Percentiles rank a stretch among this genome's conserved stretches.
phyloP scores from a whole-genome alignment of 1,140 invertebrate genomes.

The Telenomus remus region DNA sequence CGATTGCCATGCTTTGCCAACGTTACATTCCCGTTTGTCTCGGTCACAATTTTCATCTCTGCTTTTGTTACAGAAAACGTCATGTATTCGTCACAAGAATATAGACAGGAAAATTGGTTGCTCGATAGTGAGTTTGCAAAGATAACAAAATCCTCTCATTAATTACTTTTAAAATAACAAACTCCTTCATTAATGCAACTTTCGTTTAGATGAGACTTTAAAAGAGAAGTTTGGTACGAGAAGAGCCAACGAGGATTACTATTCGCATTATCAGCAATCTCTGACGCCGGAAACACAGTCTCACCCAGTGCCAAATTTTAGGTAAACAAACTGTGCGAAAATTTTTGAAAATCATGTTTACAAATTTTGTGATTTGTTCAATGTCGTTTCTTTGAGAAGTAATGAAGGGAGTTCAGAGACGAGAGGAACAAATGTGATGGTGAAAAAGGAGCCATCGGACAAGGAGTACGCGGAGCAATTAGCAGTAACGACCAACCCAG shows the following conservation, averaged over 20 bases:
- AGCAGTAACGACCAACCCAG: constrained; percentile 11
- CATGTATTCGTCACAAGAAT: constrained; percentile 64
- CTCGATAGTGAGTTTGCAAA: constrained; percentile 65
- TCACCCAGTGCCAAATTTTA: constrained; percentile 7
- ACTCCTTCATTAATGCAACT: background rate
- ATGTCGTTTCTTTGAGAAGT: background rate
- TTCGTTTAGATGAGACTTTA: constrained; percentile 21
- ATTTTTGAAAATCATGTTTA: too few relatives aligned
- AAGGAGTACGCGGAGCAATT: constrained; percentile 52
- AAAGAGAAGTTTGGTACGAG: constrained; percentile 38
- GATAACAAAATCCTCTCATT: background rate
- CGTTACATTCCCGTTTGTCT: too few relatives aligned
- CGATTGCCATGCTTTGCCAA: too few relatives aligned
- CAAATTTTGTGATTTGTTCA: too few relatives aligned
- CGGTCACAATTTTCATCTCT: background rate
- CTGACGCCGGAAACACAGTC: constrained; percentile 44
- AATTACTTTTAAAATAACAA: too few relatives aligned
- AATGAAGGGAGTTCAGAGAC: background rate
- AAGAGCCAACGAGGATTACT: constrained; percentile 45
- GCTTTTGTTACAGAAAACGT: constrained; percentile 59
- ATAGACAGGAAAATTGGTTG: constrained; percentile 68
- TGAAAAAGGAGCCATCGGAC: constrained; percentile 52
- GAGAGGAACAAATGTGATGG: constrained; percentile 17
- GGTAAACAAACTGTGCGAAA: too few relatives aligned
- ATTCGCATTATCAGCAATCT: constrained; percentile 42